phyloP scores from a whole-genome alignment of 1,140 invertebrate species.

The Neodiprion virginianus region DNA sequence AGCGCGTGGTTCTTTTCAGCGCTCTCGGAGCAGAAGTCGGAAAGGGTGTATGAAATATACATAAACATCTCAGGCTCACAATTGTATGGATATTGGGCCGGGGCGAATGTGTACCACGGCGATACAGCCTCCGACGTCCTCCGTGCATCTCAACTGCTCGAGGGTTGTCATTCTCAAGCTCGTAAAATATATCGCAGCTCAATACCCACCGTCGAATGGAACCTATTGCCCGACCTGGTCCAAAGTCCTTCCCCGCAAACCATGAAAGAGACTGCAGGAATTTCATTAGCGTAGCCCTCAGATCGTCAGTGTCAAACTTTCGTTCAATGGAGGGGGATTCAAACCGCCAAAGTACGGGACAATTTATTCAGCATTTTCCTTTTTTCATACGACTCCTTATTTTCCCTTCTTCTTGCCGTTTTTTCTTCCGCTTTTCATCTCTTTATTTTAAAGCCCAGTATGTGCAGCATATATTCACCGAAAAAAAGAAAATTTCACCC shows the following conservation, averaged over 20 bases:
- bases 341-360: neutral
- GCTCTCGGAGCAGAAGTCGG: neutral
- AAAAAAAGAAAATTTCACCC: too few relatives aligned
- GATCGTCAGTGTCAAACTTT: conserved; percentile 10
- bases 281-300: conserved; percentile 1
- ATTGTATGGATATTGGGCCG: conserved; percentile 16
- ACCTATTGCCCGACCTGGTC: conserved; percentile 4
- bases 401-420: neutral
- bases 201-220: neutral
- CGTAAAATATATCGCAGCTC: conserved; percentile 8
- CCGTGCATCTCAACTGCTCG: conserved; percentile 4
- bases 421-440: neutral
- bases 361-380: neutral
- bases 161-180: neutral
- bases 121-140: neutral
- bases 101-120: conserved; percentile 3
- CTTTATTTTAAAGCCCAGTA: neutral
- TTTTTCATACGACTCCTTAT: too few relatives aligned
- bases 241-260: neutral
- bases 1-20: neutral
- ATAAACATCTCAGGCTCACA: conserved; percentile 13
- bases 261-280: conserved; percentile 2
- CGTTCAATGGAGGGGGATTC: conserved; percentile 1
- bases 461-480: too few relatives aligned
- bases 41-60: conserved; percentile 11